Evolutionary conservation across 2,888 invertebrate genomes (phyloP), one percentile per base, ranked within the genome.

Genomic region (Hydrotaea diabolus): DNA sequence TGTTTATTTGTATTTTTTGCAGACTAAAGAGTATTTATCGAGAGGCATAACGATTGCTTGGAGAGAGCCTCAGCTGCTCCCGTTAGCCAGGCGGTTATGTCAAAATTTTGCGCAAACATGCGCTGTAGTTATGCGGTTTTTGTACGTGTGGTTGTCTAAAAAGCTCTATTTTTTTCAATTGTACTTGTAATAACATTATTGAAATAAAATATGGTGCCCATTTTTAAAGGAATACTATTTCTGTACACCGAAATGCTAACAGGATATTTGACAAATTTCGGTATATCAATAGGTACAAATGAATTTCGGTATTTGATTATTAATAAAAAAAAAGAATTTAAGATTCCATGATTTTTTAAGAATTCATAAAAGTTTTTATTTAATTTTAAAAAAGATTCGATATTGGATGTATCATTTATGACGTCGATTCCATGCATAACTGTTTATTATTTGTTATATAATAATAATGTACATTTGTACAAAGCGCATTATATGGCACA

Each of bases 371-470:
- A 49, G 13, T 39, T 8, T 39, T 39, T 39, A 39, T 3, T 39
- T 39, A 39, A 39, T 39, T 49, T 49, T 5, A 49, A n/a, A 49
- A 3, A n/a, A n/a, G 2, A 13, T n/a, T 11, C n/a, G 7, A 49
- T n/a, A 49, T 49, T n/a, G 5, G 31, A 31, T 31, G 31, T 7
- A 7, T 31, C 13, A 3, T 49, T n/a, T 49, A n/a, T 49, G n/a
- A n/a, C 49, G n/a, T 1, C 13, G 15, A 13, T 59, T 7, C 23
- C 59, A 11, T n/a, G n/a, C n/a, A n/a, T 59, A 59, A 23, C 26
- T 15, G 55, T 55, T 64, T n/a, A 31, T 31, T 46, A n/a, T n/a
- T 8, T 53, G 19, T 73, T 73, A 73, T 73, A 73, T 73, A 73
- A 73, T 73, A 73, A 73, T 39, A 19, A 36, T 4, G 31, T 31